Evolutionary conservation across 2,888 invertebrate species (phyloP), one percentile per base, ranked within the genome.

Genomic region (Netelia melanura): DNA sequence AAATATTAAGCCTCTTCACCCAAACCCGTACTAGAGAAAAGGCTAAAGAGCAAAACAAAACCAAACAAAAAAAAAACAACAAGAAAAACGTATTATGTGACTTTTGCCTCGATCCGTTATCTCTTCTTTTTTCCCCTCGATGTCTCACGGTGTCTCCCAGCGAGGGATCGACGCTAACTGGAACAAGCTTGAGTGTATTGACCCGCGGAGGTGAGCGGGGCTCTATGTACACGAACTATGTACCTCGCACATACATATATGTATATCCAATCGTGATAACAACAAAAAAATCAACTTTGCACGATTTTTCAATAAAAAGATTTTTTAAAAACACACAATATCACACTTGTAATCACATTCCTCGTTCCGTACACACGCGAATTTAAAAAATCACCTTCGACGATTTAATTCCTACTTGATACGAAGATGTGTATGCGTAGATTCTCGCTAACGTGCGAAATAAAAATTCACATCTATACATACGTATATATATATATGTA

Each of bases 161-260:
- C 21, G 21, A 58, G 17, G 17, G 62, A 58, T 48, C 43, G 58
- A 83, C 68, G 79, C 58, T 70, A 61, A 58, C 72, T 68, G 68
- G 6, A 52, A 68, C 68, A 52, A 38, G 38, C 56, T n/a, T 30
- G 90, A 88, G 92, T 90, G 89, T 91, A 91, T 90, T 92, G 91
- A 91, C 92, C 91, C 90, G 88, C 86, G 86, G 87, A 89, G 89
- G 89, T 89, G 91, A 91, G 87, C 91, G 91, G 90, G 90, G 89
- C 87, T 48, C 10, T 48, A 48, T 48, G 48, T 48, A 48, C 48
- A 48, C 48, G 11, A 48, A 48, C 14, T 48, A 48, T 38, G 38
- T 38, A 38, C 38, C 38, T 38, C 38, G 6, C 38, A 38, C 38
- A 38, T 38, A 38, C 6, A 38, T 38, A 38, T 38, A 38, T 38